Percentiles rank a stretch among this genome's conserved stretches.
Conservation (phyloP, 2,888 invertebrate genomes). For the Cryptocephalus primarius region DNA sequence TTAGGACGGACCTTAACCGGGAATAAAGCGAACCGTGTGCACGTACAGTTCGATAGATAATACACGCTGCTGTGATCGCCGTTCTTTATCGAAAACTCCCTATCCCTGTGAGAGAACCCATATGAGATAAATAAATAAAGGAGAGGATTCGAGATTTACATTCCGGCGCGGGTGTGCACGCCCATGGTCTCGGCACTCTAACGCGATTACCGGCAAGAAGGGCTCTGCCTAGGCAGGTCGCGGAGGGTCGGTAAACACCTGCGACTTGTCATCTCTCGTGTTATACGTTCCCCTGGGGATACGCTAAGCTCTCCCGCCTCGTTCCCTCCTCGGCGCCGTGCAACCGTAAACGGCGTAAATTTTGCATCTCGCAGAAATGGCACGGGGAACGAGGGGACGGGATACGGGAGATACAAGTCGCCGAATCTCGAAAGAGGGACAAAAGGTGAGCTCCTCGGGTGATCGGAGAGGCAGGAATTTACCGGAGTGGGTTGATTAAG, state of each 20-base stretch:
- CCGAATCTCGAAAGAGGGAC: neutral
- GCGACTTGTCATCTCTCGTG: conserved; percentile 31
- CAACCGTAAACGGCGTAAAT: conserved; percentile 22
- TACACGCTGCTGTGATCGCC: too few relatives aligned
- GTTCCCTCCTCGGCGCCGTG: conserved; percentile 1
- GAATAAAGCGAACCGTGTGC: too few relatives aligned
- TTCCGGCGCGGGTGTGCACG: too few relatives aligned
- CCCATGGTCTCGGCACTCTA: too few relatives aligned
- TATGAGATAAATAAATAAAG: too few relatives aligned
- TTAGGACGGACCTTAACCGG: too few relatives aligned
- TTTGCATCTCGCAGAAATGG: conserved; percentile 28
- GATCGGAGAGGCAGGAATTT: neutral
- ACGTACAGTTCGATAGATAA: too few relatives aligned
- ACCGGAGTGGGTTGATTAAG: neutral
- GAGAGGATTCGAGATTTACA: too few relatives aligned
- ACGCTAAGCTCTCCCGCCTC: conserved; percentile 18
- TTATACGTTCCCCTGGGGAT: conserved; percentile 29
- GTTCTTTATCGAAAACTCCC: too few relatives aligned
- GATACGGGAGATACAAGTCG: neutral
- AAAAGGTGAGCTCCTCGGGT: neutral
- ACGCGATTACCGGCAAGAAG: too few relatives aligned
- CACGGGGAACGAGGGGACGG: conserved; percentile 2
- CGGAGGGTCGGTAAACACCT: conserved; percentile 29
- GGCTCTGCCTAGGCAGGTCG: conserved; percentile 5
- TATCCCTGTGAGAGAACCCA: too few relatives aligned